Conservation (phyloP, 1,140 invertebrate species). For the Watersipora subatra region DNA sequence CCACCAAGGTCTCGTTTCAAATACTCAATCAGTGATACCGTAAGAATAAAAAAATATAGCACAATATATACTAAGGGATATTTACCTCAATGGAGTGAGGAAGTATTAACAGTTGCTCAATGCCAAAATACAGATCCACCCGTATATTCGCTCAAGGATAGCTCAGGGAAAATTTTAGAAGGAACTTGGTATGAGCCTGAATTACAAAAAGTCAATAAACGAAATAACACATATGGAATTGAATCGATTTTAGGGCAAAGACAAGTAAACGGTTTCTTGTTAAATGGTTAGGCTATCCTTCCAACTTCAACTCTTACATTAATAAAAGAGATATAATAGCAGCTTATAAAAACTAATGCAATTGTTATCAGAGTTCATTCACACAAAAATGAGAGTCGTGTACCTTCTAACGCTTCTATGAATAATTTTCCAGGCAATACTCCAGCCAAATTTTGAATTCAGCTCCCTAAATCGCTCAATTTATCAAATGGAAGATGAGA, state of each 20-base stretch:
- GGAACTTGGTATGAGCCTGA: slow-evolving; percentile 6
- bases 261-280: not conserved
- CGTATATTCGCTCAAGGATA: slow-evolving; percentile 11
- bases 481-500: not conserved
- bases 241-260: not conserved
- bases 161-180: slow-evolving; percentile 9
- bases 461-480: not conserved
- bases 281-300: not conserved
- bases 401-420: not conserved
- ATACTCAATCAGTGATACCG: slow-evolving; percentile 15
- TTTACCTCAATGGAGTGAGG: slow-evolving; percentile 16
- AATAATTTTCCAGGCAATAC: not conserved
- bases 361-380: not conserved
- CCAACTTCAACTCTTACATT: not conserved
- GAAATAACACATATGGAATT: slow-evolving; percentile 1
- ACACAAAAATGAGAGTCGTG: not conserved
- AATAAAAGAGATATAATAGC: not conserved
- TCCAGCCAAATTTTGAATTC: not conserved
- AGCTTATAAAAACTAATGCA: not conserved
- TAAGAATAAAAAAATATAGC: slow-evolving; percentile 17
- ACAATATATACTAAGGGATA: slow-evolving; percentile 16
- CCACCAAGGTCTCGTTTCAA: not conserved
- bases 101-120: slow-evolving; percentile 19
- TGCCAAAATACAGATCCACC: slow-evolving; percentile 10
- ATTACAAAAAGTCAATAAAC: not conserved